Percentiles rank a stretch among this genome's conserved stretches.
These are phyloP conservation scores for Alca torda DNA, from an alignment of 2,797 vertebrate species.

Conservation along the genomic window DNA sequence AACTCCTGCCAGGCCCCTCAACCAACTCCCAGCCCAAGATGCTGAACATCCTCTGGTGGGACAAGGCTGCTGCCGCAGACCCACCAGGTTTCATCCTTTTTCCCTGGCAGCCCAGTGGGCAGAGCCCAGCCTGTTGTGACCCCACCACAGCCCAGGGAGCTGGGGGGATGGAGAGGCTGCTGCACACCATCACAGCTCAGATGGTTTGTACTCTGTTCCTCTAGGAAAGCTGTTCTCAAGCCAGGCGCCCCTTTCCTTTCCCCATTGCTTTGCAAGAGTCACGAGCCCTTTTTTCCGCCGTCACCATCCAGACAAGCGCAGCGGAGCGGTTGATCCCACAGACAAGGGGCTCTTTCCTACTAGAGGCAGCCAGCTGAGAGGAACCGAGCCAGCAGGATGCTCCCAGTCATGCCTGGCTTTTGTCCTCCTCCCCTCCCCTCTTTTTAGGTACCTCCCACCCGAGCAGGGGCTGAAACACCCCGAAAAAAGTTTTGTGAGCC, in stretches of 20 bases:
- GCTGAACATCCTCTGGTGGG: background rate
- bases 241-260: background rate
- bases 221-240: background rate
- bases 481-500: background rate
- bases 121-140: background rate
- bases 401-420: background rate
- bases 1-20: background rate
- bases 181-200: background rate
- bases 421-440: background rate
- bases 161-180: background rate
- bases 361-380: background rate
- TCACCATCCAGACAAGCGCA: background rate
- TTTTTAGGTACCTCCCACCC: background rate
- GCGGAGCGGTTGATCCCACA: background rate
- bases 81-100: background rate
- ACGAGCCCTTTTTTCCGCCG: background rate
- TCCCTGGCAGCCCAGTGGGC: background rate
- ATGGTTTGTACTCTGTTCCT: background rate
- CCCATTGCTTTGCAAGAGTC: background rate
- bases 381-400: background rate
- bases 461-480: background rate
- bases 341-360: background rate
- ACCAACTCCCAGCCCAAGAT: rapidly evolving
- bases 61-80: background rate
- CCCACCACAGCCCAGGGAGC: background rate